A percentile compares a stretch with the other conserved stretches of the same genome.
Evolutionary conservation across 2,888 invertebrate species (phyloP).

Genomic region (Mesochorus sp.): DNA sequence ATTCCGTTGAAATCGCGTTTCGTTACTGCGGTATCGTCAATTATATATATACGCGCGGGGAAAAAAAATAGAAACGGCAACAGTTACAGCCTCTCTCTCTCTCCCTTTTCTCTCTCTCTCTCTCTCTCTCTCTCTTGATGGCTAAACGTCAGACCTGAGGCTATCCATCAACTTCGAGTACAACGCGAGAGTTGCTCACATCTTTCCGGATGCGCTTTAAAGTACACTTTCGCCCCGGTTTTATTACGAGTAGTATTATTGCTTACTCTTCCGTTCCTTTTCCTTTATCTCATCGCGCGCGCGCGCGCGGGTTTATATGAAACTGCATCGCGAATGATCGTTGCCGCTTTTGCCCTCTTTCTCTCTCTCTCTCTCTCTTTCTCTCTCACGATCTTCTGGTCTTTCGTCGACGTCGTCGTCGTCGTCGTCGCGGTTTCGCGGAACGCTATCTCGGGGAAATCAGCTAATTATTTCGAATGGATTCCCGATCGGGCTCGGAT

Average conservation of each 20-base stretch:
- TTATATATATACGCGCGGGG: background rate
- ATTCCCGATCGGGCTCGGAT: slow-evolving; percentile 78
- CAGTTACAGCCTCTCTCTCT: slow-evolving; percentile 38
- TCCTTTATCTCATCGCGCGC: slow-evolving; percentile 51
- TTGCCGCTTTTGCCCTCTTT: slow-evolving; percentile 29
- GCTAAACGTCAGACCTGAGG: slow-evolving; percentile 36
- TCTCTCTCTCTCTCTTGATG: slow-evolving; percentile 11
- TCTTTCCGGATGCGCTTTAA: slow-evolving; percentile 61
- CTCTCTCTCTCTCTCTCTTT: slow-evolving; percentile 30
- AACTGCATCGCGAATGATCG: slow-evolving; percentile 48
- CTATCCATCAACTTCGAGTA: slow-evolving; percentile 49
- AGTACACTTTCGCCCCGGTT: slow-evolving; percentile 42
- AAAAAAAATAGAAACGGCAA: slow-evolving; percentile 22
- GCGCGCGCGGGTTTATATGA: too few relatives aligned
- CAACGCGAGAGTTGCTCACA: slow-evolving; percentile 38
- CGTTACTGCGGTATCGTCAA: slow-evolving; percentile 31
- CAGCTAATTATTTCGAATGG: slow-evolving; percentile 82
- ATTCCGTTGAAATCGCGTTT: slow-evolving; percentile 14
- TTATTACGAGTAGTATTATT: slow-evolving; percentile 41
- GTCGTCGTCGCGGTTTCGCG: slow-evolving; percentile 62
- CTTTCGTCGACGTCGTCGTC: slow-evolving; percentile 26
- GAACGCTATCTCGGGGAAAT: slow-evolving; percentile 77
- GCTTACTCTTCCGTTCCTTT: slow-evolving; percentile 46
- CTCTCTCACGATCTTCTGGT: slow-evolving; percentile 15
- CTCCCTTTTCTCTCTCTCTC: slow-evolving; percentile 13